Percentiles rank a stretch among this genome's conserved stretches.
Conservation (phyloP, 2,113 vertebrate genomes). For the Lagopus leucura region DNA sequence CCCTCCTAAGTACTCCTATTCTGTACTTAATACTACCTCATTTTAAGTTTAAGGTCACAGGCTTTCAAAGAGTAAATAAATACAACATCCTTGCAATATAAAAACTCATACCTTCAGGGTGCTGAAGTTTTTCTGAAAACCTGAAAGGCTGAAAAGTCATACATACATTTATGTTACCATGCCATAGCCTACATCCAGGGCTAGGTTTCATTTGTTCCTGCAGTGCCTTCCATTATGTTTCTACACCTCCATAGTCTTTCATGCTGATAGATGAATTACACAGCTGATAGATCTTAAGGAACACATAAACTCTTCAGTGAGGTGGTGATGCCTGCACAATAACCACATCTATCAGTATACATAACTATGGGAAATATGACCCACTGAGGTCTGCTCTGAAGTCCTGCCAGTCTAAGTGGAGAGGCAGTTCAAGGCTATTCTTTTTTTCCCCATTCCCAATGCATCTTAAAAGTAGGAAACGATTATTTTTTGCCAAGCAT, state of each 20-base stretch:
- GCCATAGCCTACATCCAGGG: background rate
- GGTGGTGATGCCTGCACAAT: background rate
- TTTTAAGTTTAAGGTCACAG: background rate
- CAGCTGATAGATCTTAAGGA: background rate
- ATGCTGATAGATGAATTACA: background rate
- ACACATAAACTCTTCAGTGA: background rate
- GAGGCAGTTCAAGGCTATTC: background rate
- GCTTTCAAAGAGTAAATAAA: constrained; percentile 35
- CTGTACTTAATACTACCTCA: background rate
- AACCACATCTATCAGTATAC: background rate
- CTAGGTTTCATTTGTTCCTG: background rate
- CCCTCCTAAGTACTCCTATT: background rate
- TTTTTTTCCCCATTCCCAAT: background rate
- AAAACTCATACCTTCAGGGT: background rate
- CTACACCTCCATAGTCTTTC: background rate
- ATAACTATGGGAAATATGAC: background rate
- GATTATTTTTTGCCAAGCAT: background rate
- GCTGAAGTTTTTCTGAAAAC: background rate
- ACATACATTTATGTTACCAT: background rate
- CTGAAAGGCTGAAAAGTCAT: background rate
- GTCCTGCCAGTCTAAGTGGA: background rate
- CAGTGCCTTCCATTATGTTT: background rate
- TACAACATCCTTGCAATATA: background rate
- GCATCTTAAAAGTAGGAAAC: background rate
- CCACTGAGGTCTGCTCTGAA: background rate